Evolutionary conservation across 1,140 invertebrate genomes (phyloP), one percentile per base, ranked within the genome.

Genomic region (Akabosia matsudoensis): DNA sequence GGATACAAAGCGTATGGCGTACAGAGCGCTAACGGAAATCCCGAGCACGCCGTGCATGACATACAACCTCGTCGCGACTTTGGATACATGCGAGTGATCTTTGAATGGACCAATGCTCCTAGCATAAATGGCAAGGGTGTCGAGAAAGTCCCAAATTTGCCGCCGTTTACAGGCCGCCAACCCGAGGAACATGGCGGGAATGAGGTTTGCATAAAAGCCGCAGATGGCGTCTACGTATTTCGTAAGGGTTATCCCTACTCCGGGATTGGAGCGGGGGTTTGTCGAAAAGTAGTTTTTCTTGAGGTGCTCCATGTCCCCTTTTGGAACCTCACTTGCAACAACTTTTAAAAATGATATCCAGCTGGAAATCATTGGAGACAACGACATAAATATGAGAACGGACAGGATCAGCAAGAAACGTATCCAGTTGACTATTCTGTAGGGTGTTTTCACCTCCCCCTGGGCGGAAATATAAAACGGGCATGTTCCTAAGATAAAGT

Each of bases 401-500:
- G 24, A 2, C 13, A 31, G 10, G n/a, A 67, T 67, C 7, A 67
- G 14, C 28, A 67, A 30, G 61, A 67, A 67, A 30, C 61, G 24
- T 10, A 30, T n/a, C 13, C 28, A 30, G 61, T 67, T 67, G 61
- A 67, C 28, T 24, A 30, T 30, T 67, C 31, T 67, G 1, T 10
- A 30, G 61, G 61, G 61, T 13, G 61, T 30, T 4, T 7, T 4
- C 1, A 67, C 31, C n/a, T 67, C 3, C 10, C 61, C 61, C 24
- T 28, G 3, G 28, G 61, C 10, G 10, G 61, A 67, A 30, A 67
- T 31, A n/a, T 30, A 4, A 30, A 24, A 67, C 26, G 61, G 61
- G 31, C 61, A 67, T 30, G 61, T 67, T 10, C 61, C 61, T 3
- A 67, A 30, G 28, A 67, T 67, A n/a, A 67, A 67, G 30, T 67